A percentile compares a stretch with the other conserved stretches of the same genome.
Conservation (phyloP, 2,888 invertebrate species). For the Syritta pipiens region DNA sequence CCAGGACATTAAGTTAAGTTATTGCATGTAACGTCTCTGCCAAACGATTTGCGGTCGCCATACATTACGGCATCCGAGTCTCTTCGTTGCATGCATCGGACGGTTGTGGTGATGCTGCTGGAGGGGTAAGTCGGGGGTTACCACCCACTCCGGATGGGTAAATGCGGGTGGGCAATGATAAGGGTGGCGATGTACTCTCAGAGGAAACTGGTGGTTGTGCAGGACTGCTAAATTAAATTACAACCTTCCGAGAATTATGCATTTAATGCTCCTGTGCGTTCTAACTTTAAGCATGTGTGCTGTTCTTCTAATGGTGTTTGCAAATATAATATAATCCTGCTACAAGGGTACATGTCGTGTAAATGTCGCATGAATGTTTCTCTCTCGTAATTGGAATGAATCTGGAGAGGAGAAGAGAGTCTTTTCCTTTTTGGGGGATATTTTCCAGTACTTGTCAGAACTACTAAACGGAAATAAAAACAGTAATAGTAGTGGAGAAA, state of each 20-base stretch:
- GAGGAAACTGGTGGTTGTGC: slow-evolving; percentile 11
- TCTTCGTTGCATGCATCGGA: slow-evolving; percentile 35
- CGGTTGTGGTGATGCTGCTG: slow-evolving; percentile 2
- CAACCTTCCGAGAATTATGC: slow-evolving; percentile 64
- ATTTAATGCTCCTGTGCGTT: slow-evolving; percentile 60
- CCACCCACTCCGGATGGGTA: not conserved
- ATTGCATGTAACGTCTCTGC: slow-evolving; percentile 65
- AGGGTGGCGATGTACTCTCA: slow-evolving; percentile 3
- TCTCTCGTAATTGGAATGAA: slow-evolving; percentile 63
- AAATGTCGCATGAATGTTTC: slow-evolving; percentile 63
- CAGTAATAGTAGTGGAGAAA: not conserved
- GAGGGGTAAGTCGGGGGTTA: too few species aligned
- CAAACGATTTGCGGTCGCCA: slow-evolving; percentile 66
- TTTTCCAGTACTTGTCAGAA: slow-evolving; percentile 30
- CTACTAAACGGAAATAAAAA: slow-evolving; percentile 14
- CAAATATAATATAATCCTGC: slow-evolving; percentile 59
- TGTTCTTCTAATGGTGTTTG: slow-evolving; percentile 58
- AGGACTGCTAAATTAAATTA: slow-evolving; percentile 61
- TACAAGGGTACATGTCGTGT: slow-evolving; percentile 66
- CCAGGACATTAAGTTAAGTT: slow-evolving; percentile 63
- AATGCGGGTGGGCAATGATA: not conserved
- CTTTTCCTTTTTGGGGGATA: slow-evolving; percentile 13
- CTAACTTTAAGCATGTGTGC: slow-evolving; percentile 45
- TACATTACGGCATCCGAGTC: slow-evolving; percentile 55
- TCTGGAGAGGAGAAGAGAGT: slow-evolving; percentile 35